A percentile compares a stretch with the other conserved stretches of the same genome.
These are phyloP conservation scores for Periophthalmodon schlosseri DNA, from an alignment of 2,113 vertebrate genomes.

Conservation along the genomic window DNA sequence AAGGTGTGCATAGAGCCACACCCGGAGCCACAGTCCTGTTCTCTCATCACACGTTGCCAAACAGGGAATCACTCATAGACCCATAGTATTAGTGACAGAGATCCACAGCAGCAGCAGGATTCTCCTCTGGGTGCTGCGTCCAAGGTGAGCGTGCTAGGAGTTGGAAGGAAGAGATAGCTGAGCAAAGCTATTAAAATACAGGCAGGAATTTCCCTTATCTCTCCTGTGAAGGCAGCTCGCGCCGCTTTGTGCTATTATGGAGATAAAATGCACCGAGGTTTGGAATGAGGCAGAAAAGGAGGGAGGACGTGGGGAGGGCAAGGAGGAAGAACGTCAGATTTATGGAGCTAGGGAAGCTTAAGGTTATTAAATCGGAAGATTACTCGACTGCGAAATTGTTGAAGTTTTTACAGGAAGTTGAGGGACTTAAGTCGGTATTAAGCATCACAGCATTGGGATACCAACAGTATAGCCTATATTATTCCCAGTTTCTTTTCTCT, in stretches of 20 bases:
- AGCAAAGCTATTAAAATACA: slow-evolving; percentile 89
- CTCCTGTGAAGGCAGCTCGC: slow-evolving; percentile 75
- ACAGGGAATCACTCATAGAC: slow-evolving; percentile 14
- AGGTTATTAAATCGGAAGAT: slow-evolving; percentile 86
- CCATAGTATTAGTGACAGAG: slow-evolving; percentile 12
- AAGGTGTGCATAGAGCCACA: not conserved
- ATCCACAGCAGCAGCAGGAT: slow-evolving; percentile 63
- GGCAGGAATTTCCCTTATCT: slow-evolving; percentile 78
- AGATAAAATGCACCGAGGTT: slow-evolving; percentile 84
- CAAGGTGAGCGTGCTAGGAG: slow-evolving; percentile 84
- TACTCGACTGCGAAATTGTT: slow-evolving; percentile 86
- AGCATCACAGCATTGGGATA: slow-evolving; percentile 73
- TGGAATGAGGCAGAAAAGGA: slow-evolving; percentile 67
- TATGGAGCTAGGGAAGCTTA: slow-evolving; percentile 82
- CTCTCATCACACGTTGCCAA: slow-evolving; percentile 18
- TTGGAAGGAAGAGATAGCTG: slow-evolving; percentile 83
- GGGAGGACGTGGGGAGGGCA: slow-evolving; percentile 53
- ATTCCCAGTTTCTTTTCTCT: slow-evolving; percentile 74
- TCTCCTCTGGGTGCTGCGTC: slow-evolving; percentile 80
- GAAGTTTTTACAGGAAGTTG: slow-evolving; percentile 81
- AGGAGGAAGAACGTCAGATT: slow-evolving; percentile 80
- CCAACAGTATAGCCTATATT: slow-evolving; percentile 70
- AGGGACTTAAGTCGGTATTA: slow-evolving; percentile 80
- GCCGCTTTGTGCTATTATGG: slow-evolving; percentile 83
- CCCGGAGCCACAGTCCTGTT: not conserved